Base-by-base conservation (phyloP, 2,888 invertebrate genomes). In the Amphipoea oculea region DNA sequence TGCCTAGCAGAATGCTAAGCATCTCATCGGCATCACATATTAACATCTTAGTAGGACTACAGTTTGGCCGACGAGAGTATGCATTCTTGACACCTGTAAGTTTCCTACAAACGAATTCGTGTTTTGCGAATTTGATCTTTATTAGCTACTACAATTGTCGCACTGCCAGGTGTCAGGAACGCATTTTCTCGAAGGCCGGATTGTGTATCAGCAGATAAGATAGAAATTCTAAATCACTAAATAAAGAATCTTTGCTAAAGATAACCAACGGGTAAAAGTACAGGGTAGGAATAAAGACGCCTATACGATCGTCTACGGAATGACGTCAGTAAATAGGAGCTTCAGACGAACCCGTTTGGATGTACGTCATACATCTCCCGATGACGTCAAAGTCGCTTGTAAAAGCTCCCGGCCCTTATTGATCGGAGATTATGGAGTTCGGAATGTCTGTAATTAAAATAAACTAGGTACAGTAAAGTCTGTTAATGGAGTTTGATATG, bases 321-420 rank as follows among this genome's bases (percentile, higher is more conserved):
- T 85, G 85, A 83, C 86, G 84, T 86, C 83, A 77, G 63, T 57
- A 29, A 57, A 68, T 54, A 71, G 67, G 51, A 67, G 62, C 71
- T 74, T 40, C 70, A 71, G 65, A 62, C 65, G 17, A 76, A 73
- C 68, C 70, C 54, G 74, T 67, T 67, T 70, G 57, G 7, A 69
- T 42, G 63, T 77, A 85, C 88, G 88, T 86, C 88, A 84, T n/a
- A 66, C 67, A 76, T 51, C 66, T 66, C 68, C 40, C 76, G 5
- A 62, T 86, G 86, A 88, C 87, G 88, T 88, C 79, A 88, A 67
- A 80, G 75, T 17, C 62, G 67, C 69, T 60, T 3, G 40, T 65
- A 74, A 54, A 62, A 73, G 51, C 74, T 68, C 40, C 73, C 65
- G 42, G 29, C 51, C 57, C 57, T 81, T 82, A 78, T 74, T 78